phyloP scores from a whole-genome alignment of 2,797 vertebrate species.

The Peromyscus aztecus region DNA sequence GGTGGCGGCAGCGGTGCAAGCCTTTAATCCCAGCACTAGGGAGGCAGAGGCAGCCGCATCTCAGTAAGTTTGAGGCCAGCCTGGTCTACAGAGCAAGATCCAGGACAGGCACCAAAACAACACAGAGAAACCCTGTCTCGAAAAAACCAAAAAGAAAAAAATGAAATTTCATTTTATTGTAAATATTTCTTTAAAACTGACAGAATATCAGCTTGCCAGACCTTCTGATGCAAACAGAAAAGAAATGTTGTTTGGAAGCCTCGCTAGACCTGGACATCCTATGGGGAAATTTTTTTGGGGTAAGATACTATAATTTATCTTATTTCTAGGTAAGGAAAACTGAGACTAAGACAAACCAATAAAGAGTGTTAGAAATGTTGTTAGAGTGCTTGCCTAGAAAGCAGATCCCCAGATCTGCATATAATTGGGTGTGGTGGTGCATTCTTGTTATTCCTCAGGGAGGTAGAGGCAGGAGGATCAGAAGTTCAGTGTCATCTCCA shows the following conservation, averaged over 20 bases:
- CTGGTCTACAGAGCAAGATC: no score
- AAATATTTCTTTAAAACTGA: conserved; percentile 72
- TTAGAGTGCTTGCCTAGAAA: neutral
- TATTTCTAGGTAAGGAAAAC: conserved; percentile 58
- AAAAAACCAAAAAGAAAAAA: neutral
- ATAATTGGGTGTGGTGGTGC: neutral
- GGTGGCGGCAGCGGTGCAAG: no score
- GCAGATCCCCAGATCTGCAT: neutral
- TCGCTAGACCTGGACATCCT: conserved; percentile 95
- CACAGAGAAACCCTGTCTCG: no score
- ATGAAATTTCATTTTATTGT: conserved; percentile 68
- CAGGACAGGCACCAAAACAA: no score
- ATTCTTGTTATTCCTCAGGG: neutral
- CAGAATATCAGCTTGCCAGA: conserved; percentile 96
- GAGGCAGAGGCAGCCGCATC: no score
- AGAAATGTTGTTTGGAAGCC: conserved; percentile 96
- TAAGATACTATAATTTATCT: conserved; percentile 84
- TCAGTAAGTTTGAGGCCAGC: no score
- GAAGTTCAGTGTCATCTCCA: neutral
- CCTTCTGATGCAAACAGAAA: conserved; percentile 96
- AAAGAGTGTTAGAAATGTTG: neutral
- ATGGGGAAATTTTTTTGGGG: conserved; percentile 99
- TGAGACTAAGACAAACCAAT: conserved; percentile 35
- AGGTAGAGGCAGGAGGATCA: neutral
- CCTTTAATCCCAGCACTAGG: no score